phyloP scores from a whole-genome alignment of 2,888 invertebrate species.

The Gnatocerus cornutus region DNA sequence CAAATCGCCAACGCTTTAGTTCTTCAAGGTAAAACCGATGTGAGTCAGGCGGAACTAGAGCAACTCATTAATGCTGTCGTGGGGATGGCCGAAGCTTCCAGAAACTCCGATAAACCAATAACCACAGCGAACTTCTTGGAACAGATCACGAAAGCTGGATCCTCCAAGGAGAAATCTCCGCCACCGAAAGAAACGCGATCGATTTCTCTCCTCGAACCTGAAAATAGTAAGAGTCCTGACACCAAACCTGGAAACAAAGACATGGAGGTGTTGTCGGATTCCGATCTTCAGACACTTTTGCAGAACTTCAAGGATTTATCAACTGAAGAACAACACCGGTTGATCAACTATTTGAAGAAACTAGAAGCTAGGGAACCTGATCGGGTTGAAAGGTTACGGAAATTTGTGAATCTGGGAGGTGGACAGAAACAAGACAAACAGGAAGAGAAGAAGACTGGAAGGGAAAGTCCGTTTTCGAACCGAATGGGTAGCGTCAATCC shows the following conservation, averaged over 20 bases:
- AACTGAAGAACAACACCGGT: conserved; percentile 86
- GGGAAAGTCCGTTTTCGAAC: conserved; percentile 71
- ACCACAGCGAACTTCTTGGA: conserved; percentile 73
- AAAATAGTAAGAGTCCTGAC: conserved; percentile 40
- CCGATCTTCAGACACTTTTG: conserved; percentile 84
- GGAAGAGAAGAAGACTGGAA: conserved; percentile 59
- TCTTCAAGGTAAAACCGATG: conserved; percentile 86
- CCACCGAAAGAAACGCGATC: conserved; percentile 33
- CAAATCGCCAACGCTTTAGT: conserved; percentile 87
- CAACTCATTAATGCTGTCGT: conserved; percentile 87
- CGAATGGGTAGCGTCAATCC: conserved; percentile 70
- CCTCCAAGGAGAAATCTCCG: conserved; percentile 22
- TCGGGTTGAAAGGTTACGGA: conserved; percentile 84
- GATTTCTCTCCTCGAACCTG: conserved; percentile 3
- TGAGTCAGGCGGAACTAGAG: conserved; percentile 85
- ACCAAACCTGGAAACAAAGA: conserved; percentile 48
- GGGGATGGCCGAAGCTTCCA: conserved; percentile 78
- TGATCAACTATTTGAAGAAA: conserved; percentile 87
- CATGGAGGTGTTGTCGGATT: conserved; percentile 86
- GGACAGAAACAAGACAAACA: conserved; percentile 55
- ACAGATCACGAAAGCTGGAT: conserved; percentile 54
- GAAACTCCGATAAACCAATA: conserved; percentile 72
- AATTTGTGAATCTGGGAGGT: conserved; percentile 80
- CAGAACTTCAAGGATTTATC: conserved; percentile 88
- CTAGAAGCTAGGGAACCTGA: conserved; percentile 84